Conservation (phyloP, 2,888 invertebrate genomes). For the Halictus quadricinctus region DNA sequence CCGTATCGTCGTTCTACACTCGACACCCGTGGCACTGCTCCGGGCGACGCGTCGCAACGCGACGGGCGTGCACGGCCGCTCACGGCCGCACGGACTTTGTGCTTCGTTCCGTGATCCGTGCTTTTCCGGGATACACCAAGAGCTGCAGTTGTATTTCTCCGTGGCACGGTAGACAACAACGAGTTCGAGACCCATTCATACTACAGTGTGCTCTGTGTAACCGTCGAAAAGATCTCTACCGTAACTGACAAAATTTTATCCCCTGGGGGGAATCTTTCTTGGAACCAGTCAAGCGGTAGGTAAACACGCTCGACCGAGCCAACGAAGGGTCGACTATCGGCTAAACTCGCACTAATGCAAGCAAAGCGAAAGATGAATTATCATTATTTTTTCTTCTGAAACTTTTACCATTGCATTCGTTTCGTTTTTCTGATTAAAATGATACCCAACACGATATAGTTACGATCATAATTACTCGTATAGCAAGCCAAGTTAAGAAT, state of each 20-base stretch:
- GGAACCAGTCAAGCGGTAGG: no score
- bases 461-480: no score
- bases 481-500: no score
- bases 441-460: no score
- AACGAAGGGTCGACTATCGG: no score
- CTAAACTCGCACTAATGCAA: no score
- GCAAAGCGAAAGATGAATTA: no score
- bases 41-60: constrained; percentile 18
- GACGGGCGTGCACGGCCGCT: background rate
- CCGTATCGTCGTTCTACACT: constrained; percentile 69
- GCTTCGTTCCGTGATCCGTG: background rate
- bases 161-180: background rate
- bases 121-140: background rate
- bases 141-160: background rate
- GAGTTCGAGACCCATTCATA: background rate
- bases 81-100: constrained; percentile 14
- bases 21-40: constrained; percentile 49
- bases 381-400: no score
- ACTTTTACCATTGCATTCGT: no score
- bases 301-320: no score
- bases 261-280: no score
- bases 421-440: no score
- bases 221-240: background rate
- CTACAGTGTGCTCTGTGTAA: background rate
- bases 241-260: background rate